These are phyloP conservation scores for Fragum sueziense DNA, from an alignment of 2,888 invertebrate species.

Conservation along the genomic window DNA sequence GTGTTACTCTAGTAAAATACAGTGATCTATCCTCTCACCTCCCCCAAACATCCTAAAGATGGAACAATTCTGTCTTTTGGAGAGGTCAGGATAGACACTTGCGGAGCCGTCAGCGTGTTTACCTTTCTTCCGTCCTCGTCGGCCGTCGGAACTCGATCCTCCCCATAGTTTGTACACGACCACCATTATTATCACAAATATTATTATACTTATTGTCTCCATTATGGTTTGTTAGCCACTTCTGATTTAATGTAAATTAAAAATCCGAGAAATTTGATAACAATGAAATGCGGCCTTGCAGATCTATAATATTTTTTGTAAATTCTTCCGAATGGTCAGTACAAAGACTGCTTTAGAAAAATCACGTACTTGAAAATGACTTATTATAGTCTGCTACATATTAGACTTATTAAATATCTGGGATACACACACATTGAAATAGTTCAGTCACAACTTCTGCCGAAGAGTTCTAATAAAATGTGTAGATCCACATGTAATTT, in stretches of 20 bases:
- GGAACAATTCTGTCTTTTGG: slow-evolving; percentile 53
- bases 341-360: too few species aligned
- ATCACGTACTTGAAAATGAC: too few species aligned
- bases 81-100: slow-evolving; percentile 55
- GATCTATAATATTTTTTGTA: too few species aligned
- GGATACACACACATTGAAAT: too few species aligned
- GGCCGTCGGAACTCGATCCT: slow-evolving; percentile 24
- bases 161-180: slow-evolving; percentile 60
- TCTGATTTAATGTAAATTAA: not conserved
- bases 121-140: slow-evolving; percentile 22
- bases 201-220: slow-evolving; percentile 62
- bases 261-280: too few species aligned
- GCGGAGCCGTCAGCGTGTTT: not conserved
- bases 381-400: too few species aligned
- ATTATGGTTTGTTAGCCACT: slow-evolving; percentile 25
- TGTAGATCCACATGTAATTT: too few species aligned
- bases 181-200: slow-evolving; percentile 60
- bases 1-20: not conserved
- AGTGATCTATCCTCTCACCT: slow-evolving; percentile 35
- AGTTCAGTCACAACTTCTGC: too few species aligned
- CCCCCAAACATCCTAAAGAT: slow-evolving; percentile 61
- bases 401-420: too few species aligned
- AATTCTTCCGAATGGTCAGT: too few species aligned
- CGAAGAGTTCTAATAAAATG: too few species aligned
- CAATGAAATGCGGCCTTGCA: too few species aligned